Base-by-base conservation (phyloP, 2,888 invertebrate genomes). In the Cryptocephalus primarius region DNA sequence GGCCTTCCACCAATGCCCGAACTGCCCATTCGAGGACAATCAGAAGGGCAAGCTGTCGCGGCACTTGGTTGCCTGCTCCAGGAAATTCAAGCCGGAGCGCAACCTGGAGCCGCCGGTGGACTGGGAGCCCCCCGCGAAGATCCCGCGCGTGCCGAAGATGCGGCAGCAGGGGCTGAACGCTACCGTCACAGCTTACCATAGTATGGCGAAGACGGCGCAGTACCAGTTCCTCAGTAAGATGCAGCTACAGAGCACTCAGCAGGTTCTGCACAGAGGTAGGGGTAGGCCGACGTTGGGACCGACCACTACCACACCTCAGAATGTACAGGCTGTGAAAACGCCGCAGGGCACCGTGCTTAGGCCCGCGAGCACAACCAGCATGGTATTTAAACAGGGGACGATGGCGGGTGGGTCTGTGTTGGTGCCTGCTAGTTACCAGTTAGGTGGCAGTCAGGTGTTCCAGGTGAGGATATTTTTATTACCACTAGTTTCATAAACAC, bases 91-190 rank as follows among this genome's bases (percentile, higher is more conserved):
- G 66, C 85, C 90, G 0, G 90, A 90, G 54, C 72, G 80, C 40
- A 94, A 95, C 71, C 74, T 88, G 58, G 83, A 86, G 55, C 92
- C 93, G 6, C 88, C 92, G 0, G 72, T 82, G 1, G 92, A 92
- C 63, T 92, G 90, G 88, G 92, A 92, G 63, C 91, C 91, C 1
- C 93, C 93, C 1, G 92, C 92, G 4, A 92, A 93, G 71, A 90
- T 92, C 71, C 89, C 91, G 51, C 80, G 86, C 72, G 77, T 85
- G 60, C 69, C 70, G 45, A 64, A 70, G 49, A 64, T 70, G 63
- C 63, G 70, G 50, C 69, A 67, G 47, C 61, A 62, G 33, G 67
- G 63, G 13, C 49, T 65, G 44, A 64, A 60, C 43, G 62, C 62
- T 55, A 67, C 74, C 2, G 73, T 71, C 43, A 67, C 74, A 2